Evolutionary conservation across 2,113 vertebrate genomes (phyloP).

Genomic region (Leucoraja erinaceus): DNA sequence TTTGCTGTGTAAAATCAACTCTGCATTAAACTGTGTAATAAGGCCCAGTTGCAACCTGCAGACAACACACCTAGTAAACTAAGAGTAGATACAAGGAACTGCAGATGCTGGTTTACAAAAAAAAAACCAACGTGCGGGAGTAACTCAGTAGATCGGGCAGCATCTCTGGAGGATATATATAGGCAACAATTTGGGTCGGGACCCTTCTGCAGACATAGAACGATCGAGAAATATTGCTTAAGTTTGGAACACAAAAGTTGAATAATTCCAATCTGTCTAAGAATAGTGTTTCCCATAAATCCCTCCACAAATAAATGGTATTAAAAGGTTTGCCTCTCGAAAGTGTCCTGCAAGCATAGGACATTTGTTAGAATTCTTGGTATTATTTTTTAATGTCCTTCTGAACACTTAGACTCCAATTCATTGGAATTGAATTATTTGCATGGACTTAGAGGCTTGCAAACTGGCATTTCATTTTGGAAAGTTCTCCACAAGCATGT

Average conservation of each 20-base stretch:
- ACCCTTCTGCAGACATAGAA: no score
- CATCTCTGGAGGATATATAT: no score
- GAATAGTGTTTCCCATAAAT: no score
- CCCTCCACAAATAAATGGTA: background rate
- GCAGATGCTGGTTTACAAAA: no score
- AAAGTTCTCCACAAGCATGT: background rate
- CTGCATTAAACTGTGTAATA: background rate
- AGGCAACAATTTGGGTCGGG: no score
- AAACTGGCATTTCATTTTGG: background rate
- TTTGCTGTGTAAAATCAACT: background rate
- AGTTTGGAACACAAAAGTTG: no score
- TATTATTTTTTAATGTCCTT: background rate
- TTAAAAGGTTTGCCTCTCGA: background rate
- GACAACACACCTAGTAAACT: background rate
- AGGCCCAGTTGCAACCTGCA: background rate
- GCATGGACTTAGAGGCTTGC: background rate
- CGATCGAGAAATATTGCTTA: no score
- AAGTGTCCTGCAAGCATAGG: background rate
- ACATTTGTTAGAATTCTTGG: background rate
- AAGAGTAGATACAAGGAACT: no score
- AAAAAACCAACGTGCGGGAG: no score
- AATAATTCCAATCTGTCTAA: no score
- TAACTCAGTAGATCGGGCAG: no score
- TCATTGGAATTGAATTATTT: background rate
- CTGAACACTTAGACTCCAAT: background rate